phyloP scores from a whole-genome alignment of 2,888 invertebrate species.

The Tetrapedia diversipes region DNA sequence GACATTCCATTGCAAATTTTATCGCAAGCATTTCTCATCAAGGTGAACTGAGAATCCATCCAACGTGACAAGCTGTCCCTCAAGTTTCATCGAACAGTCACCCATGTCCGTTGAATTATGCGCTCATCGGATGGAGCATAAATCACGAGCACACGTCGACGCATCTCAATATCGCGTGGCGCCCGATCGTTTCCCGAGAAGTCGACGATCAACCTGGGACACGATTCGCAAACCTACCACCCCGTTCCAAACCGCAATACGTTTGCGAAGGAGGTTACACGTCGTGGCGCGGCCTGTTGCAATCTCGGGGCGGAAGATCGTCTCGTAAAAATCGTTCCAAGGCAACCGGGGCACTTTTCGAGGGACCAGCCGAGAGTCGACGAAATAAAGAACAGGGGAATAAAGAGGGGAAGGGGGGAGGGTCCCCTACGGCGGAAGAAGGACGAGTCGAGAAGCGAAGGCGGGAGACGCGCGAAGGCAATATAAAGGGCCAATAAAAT shows the following conservation, averaged over 20 bases:
- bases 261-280: not conserved
- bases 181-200: not conserved
- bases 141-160: constrained; percentile 20
- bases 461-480: constrained; percentile 66
- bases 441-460: constrained; percentile 38
- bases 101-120: constrained; percentile 41
- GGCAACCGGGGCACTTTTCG: constrained; percentile 18
- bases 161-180: constrained; percentile 26
- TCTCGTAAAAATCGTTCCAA: constrained; percentile 64
- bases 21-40: no score
- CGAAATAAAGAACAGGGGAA: constrained; percentile 37
- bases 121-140: constrained; percentile 29
- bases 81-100: constrained; percentile 29
- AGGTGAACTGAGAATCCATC: no score
- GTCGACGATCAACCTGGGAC: not conserved
- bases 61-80: no score
- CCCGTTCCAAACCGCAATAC: no score
- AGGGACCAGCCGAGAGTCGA: constrained; percentile 20
- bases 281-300: not conserved
- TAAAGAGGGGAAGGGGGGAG: no score
- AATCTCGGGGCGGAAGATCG: constrained; percentile 31
- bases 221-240: no score
- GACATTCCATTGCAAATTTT: no score
- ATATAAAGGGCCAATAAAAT: constrained; percentile 80
- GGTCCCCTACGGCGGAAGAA: constrained; percentile 28